A percentile compares a stretch with the other conserved stretches of the same genome.
These are phyloP conservation scores for Thereva nobilitata DNA, from an alignment of 2,888 invertebrate species.

Conservation along the genomic window DNA sequence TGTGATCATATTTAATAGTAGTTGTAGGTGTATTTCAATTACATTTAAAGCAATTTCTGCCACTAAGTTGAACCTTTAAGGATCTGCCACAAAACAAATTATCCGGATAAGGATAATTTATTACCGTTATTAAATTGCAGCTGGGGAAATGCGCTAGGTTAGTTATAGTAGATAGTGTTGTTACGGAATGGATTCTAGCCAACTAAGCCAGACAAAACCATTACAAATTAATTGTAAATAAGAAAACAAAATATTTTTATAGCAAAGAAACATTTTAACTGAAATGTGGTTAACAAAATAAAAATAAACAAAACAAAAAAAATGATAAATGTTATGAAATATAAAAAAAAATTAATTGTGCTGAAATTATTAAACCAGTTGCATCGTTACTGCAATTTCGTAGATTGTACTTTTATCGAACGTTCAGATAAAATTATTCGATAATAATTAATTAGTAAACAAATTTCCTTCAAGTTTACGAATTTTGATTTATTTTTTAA, in stretches of 20 bases:
- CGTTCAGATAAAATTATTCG: too few relatives aligned
- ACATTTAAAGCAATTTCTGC: slow-evolving; percentile 29
- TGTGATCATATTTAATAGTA: slow-evolving; percentile 50
- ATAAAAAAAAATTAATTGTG: too few relatives aligned
- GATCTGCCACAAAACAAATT: not conserved
- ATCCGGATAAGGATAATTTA: not conserved
- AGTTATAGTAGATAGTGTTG: too few relatives aligned
- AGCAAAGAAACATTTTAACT: slow-evolving; percentile 30
- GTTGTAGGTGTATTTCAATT: slow-evolving; percentile 14
- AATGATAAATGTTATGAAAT: not conserved
- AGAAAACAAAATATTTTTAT: slow-evolving; percentile 24
- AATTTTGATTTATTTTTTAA: too few relatives aligned
- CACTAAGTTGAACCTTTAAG: slow-evolving; percentile 14
- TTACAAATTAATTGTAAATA: slow-evolving; percentile 30
- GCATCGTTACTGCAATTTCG: slow-evolving; percentile 23
- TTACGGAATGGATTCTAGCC: too few relatives aligned
- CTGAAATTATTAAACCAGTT: slow-evolving; percentile 18
- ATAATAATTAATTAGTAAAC: too few relatives aligned
- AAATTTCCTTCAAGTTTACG: too few relatives aligned
- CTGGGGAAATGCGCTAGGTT: not conserved
- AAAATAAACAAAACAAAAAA: too few relatives aligned
- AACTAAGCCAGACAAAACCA: not conserved
- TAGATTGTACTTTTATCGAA: too few relatives aligned
- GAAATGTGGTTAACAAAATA: slow-evolving; percentile 23
- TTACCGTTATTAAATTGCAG: not conserved